Percentiles rank a stretch among this genome's conserved stretches.
phyloP scores from a whole-genome alignment of 2,797 vertebrate genomes.

The Ctenopoma multispine region DNA sequence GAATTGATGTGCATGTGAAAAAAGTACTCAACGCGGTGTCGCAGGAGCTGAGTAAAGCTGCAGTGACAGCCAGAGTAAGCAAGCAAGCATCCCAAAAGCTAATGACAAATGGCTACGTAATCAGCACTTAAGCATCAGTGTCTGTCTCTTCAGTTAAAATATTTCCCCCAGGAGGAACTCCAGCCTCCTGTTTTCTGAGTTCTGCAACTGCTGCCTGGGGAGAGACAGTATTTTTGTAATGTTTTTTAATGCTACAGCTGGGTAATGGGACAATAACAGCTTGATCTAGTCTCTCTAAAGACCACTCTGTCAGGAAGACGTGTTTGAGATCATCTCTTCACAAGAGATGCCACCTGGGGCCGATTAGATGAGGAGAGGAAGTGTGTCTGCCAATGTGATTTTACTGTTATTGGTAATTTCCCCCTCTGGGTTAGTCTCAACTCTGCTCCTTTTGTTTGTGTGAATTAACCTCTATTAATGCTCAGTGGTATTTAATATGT shows the following conservation, averaged over 20 bases:
- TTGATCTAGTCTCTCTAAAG: constrained; percentile 60
- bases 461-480: constrained; percentile 13
- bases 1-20: too few species aligned
- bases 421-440: constrained; percentile 16
- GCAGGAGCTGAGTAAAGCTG: background rate
- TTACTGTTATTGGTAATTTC: constrained; percentile 37
- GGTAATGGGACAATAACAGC: constrained; percentile 65
- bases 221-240: background rate
- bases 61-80: constrained; percentile 1
- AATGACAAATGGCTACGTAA: constrained; percentile 36
- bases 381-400: constrained; percentile 34
- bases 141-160: constrained; percentile 28
- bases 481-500: background rate
- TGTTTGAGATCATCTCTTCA: constrained; percentile 60
- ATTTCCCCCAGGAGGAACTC: constrained; percentile 30
- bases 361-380: constrained; percentile 37
- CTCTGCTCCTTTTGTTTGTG: constrained; percentile 22
- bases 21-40: too few species aligned
- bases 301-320: constrained; percentile 51
- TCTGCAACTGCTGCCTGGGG: constrained; percentile 19
- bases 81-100: constrained; percentile 27
- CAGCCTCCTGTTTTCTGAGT: constrained; percentile 48
- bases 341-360: constrained; percentile 54
- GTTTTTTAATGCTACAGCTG: constrained; percentile 64
- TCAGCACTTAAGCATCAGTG: constrained; percentile 32